Evolutionary conservation across 2,113 vertebrate genomes (phyloP).

Genomic region (Zapornia atra): DNA sequence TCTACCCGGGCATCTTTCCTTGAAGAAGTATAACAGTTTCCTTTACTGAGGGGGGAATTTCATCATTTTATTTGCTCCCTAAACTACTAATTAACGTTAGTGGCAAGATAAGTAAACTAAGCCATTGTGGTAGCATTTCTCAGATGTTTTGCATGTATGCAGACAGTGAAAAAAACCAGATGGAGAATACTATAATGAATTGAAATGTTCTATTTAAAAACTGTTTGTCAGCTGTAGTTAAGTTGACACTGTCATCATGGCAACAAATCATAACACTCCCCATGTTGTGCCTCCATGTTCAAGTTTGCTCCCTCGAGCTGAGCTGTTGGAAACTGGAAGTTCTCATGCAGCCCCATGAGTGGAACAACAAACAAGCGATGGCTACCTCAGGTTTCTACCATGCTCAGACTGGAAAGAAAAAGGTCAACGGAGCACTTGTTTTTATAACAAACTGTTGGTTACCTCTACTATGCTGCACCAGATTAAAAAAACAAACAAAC

Average conservation of each 20-base stretch:
- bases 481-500: conserved; percentile 62
- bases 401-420: not conserved
- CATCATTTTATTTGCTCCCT: conserved; percentile 42
- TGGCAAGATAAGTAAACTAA: conserved; percentile 56
- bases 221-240: conserved; percentile 82
- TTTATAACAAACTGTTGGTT: conserved; percentile 24
- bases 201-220: conserved; percentile 83
- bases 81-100: conserved; percentile 53
- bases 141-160: conserved; percentile 57
- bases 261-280: conserved; percentile 79
- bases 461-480: conserved; percentile 18
- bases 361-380: conserved; percentile 25
- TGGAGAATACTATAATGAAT: conserved; percentile 80
- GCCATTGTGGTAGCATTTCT: conserved; percentile 73
- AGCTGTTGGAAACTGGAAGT: conserved; percentile 22
- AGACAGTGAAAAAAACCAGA: conserved; percentile 66
- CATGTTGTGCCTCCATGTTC: conserved; percentile 57
- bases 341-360: not conserved
- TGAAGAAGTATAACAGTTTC: not conserved
- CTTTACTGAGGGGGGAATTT: not conserved
- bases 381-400: not conserved
- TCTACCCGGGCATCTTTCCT: not conserved
- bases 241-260: conserved; percentile 80
- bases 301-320: not conserved
- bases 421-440: not conserved